phyloP scores from a whole-genome alignment of 2,797 vertebrate genomes.

The Pseudochirops corinnae region DNA sequence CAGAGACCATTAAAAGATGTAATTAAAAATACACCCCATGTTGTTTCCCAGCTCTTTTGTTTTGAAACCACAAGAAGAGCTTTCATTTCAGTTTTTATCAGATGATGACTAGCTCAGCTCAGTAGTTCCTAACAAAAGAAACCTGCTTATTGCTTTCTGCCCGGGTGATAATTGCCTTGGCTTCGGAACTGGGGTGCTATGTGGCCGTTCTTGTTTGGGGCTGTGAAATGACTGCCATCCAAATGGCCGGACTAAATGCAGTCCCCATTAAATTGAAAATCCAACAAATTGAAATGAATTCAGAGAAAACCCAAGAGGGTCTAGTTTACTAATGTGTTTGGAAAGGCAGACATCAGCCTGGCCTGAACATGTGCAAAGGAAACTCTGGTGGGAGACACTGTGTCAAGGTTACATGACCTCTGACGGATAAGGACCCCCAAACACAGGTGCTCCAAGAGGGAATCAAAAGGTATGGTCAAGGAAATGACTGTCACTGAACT shows the following conservation, averaged over 20 bases:
- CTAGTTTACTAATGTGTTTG: background rate
- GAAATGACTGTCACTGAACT: background rate
- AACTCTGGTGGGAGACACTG: background rate
- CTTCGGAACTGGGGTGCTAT: background rate
- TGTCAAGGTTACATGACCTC: background rate
- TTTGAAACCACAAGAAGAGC: background rate
- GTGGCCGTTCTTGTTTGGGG: background rate
- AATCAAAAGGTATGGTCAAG: background rate
- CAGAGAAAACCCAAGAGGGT: background rate
- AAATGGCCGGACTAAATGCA: background rate
- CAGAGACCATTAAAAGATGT: background rate
- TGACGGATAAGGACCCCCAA: background rate
- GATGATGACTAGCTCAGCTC: background rate
- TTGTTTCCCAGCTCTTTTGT: background rate
- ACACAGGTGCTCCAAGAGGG: background rate
- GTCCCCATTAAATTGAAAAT: background rate
- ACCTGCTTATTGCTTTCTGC: background rate
- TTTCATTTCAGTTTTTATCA: background rate
- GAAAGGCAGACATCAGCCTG: background rate
- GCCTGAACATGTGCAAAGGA: background rate
- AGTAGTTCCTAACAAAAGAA: background rate
- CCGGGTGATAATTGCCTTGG: background rate
- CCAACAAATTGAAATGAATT: background rate
- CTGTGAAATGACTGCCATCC: background rate
- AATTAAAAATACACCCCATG: background rate